Conservation (phyloP, 2,113 vertebrate species). For the Hystrix cristata region DNA sequence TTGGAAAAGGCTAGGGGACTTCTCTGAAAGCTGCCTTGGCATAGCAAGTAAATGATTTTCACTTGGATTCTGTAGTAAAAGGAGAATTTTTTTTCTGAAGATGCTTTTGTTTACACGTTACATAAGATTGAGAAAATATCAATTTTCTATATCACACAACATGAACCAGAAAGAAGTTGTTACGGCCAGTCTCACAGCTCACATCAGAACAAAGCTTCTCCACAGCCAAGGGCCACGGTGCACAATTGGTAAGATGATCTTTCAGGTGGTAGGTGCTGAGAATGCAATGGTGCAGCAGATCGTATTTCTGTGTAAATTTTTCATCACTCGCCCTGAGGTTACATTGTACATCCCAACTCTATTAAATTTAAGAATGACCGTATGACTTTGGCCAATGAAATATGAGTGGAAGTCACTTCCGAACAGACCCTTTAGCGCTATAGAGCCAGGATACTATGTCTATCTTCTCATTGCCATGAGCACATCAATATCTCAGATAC, state of each 20-base stretch:
- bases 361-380: conserved; percentile 50
- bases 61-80: conserved; percentile 59
- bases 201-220: conserved; percentile 27
- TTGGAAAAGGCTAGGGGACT: background rate
- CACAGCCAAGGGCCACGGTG: background rate
- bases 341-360: background rate
- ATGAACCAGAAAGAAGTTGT: background rate
- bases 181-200: background rate
- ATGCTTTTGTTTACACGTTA: conserved; percentile 27
- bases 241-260: background rate
- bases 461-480: conserved; percentile 40
- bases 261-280: background rate
- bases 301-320: conserved; percentile 47
- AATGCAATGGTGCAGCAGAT: conserved; percentile 7
- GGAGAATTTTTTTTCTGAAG: conserved; percentile 13
- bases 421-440: background rate
- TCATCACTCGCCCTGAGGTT: conserved; percentile 11
- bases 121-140: conserved; percentile 35
- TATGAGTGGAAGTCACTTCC: conserved; percentile 25
- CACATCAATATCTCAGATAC: background rate
- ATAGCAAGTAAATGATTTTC: conserved; percentile 23
- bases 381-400: conserved; percentile 20
- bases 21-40: conserved; percentile 49
- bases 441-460: background rate
- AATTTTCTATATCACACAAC: conserved; percentile 1